Evolutionary conservation across 2,113 vertebrate genomes (phyloP), one percentile per base, ranked within the genome.

Genomic region (Nesoenas mayeri): DNA sequence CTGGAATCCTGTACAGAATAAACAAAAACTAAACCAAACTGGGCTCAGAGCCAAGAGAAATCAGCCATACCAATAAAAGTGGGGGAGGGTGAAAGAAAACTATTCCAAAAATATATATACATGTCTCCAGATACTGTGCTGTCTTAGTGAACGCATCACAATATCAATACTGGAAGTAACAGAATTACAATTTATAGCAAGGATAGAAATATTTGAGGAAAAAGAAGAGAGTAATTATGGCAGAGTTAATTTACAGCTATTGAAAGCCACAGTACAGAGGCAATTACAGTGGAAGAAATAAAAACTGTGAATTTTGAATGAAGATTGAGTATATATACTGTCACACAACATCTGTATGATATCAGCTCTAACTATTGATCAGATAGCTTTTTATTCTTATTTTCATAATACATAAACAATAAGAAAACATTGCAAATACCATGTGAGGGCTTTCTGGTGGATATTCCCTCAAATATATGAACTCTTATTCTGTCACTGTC

Each of bases 401-500:
- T 73, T 51, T 38, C 44, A 25, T 29, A 93, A 83, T 66, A 90
- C 12, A 60, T 64, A 53, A 86, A 66, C 29, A 56, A 72, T 42
- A 90, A 62, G 66, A 91, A 91, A 93, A 89, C 15, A 48, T 32
- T 66, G 57, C 67, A 96, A 95, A 88, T 82, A 66, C 85, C 26
- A 0, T 90, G 13, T 40, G 62, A 94, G 70, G 75, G 92, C 91
- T 91, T 92, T 96, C 79, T 92, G 61, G 85, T 38, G 44, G 74
- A 74, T 94, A 95, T 95, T 93, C 73, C 91, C 88, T 60, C 28
- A 95, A 86, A 36, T 82, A 96, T 75, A 95, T 58, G 86, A 72
- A 82, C 87, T 83, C 88, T 92, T 96, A 97, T 96, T 97, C 95
- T 93, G 96, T 95, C 94, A 95, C 75, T 79, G 89, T 91, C 92